These are phyloP conservation scores for Atopsyche davidsoni DNA, from an alignment of 1,140 invertebrate species.

Conservation along the genomic window DNA sequence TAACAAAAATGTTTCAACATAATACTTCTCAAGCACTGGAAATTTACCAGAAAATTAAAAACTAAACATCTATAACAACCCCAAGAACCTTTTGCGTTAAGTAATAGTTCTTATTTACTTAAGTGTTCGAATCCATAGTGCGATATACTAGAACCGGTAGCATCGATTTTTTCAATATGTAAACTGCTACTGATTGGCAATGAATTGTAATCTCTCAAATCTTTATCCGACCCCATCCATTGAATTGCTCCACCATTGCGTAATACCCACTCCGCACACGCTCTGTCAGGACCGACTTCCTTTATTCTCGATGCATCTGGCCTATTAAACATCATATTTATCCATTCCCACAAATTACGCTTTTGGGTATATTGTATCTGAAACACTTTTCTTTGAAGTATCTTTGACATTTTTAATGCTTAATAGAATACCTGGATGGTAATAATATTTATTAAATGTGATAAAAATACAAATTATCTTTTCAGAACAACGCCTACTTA, in stretches of 20 bases:
- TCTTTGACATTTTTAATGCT: too few species aligned
- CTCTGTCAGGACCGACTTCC: slow-evolving; percentile 71
- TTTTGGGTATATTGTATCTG: too few species aligned
- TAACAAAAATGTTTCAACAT: too few species aligned
- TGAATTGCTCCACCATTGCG: slow-evolving; percentile 71
- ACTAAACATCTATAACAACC: too few species aligned
- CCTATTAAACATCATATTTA: slow-evolving; percentile 55
- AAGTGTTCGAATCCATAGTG: slow-evolving; percentile 73
- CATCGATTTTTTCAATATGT: slow-evolving; percentile 67
- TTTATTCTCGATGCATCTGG: slow-evolving; percentile 63
- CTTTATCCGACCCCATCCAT: slow-evolving; percentile 53
- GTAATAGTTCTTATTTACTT: slow-evolving; percentile 45
- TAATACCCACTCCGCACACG: slow-evolving; percentile 88
- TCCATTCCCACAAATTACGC: slow-evolving; percentile 45
- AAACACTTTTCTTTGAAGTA: too few species aligned
- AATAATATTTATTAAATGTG: too few species aligned
- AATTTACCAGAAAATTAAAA: too few species aligned
- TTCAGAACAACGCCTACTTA: too few species aligned
- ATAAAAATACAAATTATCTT: too few species aligned
- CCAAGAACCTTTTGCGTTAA: too few species aligned
- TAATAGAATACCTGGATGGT: too few species aligned
- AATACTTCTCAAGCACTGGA: too few species aligned
- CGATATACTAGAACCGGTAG: slow-evolving; percentile 68
- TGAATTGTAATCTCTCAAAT: slow-evolving; percentile 63
- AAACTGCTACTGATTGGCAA: slow-evolving; percentile 51